Conservation (phyloP, 2,113 vertebrate species). For the Mugil cephalus region DNA sequence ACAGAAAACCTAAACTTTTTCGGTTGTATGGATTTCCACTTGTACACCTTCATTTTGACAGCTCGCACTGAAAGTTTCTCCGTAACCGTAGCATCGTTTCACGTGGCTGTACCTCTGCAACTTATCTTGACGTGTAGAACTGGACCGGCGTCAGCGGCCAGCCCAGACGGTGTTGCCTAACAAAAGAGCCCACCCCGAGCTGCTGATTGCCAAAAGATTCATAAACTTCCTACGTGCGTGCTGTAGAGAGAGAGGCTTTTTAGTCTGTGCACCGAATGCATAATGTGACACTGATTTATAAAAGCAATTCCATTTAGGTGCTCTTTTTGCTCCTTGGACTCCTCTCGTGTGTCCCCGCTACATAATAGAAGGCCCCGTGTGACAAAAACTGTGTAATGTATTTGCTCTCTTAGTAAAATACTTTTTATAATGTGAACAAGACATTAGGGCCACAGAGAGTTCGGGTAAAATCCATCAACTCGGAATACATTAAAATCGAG, state of each 20-base stretch:
- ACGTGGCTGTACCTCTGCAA: conserved; percentile 4
- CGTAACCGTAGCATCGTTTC: not conserved
- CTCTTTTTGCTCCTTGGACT: conserved; percentile 72
- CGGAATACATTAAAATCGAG: conserved; percentile 31
- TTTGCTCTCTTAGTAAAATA: conserved; percentile 71
- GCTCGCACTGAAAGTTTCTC: conserved; percentile 2
- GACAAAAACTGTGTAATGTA: conserved; percentile 72
- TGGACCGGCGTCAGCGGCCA: conserved; percentile 43
- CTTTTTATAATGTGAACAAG: conserved; percentile 53
- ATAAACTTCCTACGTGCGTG: conserved; percentile 62
- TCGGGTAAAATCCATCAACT: conserved; percentile 52
- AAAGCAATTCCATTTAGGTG: conserved; percentile 77
- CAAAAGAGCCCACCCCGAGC: conserved; percentile 33
- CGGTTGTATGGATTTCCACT: not conserved
- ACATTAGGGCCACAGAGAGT: conserved; percentile 45
- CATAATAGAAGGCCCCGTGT: conserved; percentile 76
- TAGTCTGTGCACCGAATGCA: conserved; percentile 65
- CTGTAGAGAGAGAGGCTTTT: conserved; percentile 61
- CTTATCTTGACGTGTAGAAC: conserved; percentile 51
- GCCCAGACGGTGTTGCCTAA: conserved; percentile 20
- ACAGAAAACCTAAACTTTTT: too few species aligned
- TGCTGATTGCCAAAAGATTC: conserved; percentile 63
- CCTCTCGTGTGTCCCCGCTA: conserved; percentile 60
- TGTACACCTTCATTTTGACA: not conserved
- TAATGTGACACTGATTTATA: conserved; percentile 84